These are phyloP conservation scores for Lagorchestes hirsutus DNA, from an alignment of 2,797 vertebrate species.

Conservation along the genomic window DNA sequence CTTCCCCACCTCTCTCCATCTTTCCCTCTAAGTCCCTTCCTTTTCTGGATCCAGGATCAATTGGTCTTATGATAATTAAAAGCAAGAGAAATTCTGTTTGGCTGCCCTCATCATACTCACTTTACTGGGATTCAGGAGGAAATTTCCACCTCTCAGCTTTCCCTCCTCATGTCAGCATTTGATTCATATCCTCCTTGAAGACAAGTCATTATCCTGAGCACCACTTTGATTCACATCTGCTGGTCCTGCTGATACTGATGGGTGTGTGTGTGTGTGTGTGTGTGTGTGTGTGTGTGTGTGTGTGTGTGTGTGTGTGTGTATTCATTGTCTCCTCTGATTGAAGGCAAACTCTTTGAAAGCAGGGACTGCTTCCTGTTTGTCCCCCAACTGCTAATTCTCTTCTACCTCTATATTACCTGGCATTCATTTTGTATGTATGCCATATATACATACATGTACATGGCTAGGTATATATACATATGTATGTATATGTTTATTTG, in stretches of 20 bases:
- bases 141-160: conserved; percentile 28
- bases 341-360: not conserved
- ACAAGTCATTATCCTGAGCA: conserved; percentile 25
- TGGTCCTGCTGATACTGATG: conserved; percentile 28
- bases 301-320: not conserved
- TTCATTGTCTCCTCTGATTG: not conserved
- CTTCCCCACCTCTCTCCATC: not conserved
- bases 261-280: not conserved
- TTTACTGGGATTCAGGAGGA: not conserved
- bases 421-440: not conserved
- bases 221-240: conserved; percentile 39
- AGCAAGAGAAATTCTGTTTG: not conserved
- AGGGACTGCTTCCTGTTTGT: not conserved
- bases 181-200: not conserved
- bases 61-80: not conserved
- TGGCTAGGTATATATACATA: too few relatives aligned
- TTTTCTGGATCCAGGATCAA: not conserved
- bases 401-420: not conserved
- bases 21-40: not conserved
- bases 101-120: not conserved
- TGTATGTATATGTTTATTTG: not conserved
- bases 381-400: not conserved
- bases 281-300: not conserved
- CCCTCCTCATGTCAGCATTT: conserved; percentile 11
- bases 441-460: too few relatives aligned